phyloP scores from a whole-genome alignment of 2,888 invertebrate genomes.

The Torymus auratus region DNA sequence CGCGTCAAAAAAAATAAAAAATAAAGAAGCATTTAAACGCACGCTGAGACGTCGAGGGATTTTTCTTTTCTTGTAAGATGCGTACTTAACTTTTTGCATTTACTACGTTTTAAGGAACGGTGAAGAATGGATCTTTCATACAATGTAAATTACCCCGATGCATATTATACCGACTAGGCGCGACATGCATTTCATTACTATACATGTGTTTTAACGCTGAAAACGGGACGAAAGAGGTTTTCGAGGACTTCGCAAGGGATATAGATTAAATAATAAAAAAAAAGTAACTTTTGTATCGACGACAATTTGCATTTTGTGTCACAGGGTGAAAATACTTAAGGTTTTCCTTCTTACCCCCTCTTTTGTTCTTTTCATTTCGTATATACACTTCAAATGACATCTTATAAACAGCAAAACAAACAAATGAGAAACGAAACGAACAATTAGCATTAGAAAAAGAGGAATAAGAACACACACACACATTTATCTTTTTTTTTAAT shows the following conservation, averaged over 20 bases:
- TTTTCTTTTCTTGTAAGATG: slow-evolving; percentile 37
- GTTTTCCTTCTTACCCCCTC: slow-evolving; percentile 51
- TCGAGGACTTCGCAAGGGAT: slow-evolving; percentile 31
- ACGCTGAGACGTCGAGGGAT: slow-evolving; percentile 23
- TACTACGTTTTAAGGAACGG: slow-evolving; percentile 54
- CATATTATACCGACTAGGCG: slow-evolving; percentile 7
- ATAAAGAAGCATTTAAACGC: background rate
- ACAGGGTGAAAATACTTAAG: slow-evolving; percentile 55
- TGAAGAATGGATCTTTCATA: slow-evolving; percentile 21
- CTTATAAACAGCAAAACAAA: slow-evolving; percentile 37
- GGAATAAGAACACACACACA: slow-evolving; percentile 34
- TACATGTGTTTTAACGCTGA: background rate
- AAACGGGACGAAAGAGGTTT: slow-evolving; percentile 40
- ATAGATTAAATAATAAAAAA: slow-evolving; percentile 30
- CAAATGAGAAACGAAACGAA: slow-evolving; percentile 18
- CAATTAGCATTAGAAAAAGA: slow-evolving; percentile 37
- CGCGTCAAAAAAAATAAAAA: slow-evolving; percentile 1
- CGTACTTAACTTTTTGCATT: slow-evolving; percentile 60
- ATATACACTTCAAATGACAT: slow-evolving; percentile 15
- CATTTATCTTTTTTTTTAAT: slow-evolving; percentile 33
- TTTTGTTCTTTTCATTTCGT: slow-evolving; percentile 47
- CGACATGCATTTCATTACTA: background rate
- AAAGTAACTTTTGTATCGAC: slow-evolving; percentile 31
- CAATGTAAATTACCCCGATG: slow-evolving; percentile 36
- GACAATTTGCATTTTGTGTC: slow-evolving; percentile 48